These are phyloP conservation scores for Sardinella longiceps DNA, from an alignment of 2,797 vertebrate genomes.

Conservation along the genomic window DNA sequence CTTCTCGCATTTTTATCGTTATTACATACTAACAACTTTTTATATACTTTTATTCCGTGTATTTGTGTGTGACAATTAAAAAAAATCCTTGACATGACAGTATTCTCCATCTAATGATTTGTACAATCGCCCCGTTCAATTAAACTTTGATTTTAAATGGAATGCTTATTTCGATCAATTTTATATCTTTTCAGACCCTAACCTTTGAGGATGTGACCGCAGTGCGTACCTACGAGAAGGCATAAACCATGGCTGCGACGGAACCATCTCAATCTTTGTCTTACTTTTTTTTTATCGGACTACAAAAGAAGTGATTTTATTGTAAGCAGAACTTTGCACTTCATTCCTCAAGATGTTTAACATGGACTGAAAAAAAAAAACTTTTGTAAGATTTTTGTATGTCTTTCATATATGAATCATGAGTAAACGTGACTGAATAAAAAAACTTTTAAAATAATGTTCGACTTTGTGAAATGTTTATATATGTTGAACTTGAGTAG, in stretches of 20 bases:
- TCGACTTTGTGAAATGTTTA: background rate
- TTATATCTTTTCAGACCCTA: slow-evolving; percentile 78
- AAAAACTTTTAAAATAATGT: background rate
- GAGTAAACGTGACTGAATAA: slow-evolving; percentile 57
- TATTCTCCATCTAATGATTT: no score
- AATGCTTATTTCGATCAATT: background rate
- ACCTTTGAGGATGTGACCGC: slow-evolving; percentile 86
- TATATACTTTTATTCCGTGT: no score
- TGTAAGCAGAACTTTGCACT: slow-evolving; percentile 68
- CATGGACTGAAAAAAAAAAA: slow-evolving; percentile 60
- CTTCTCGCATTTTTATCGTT: no score
- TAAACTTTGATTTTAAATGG: background rate
- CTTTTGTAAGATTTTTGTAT: slow-evolving; percentile 61
- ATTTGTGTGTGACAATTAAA: no score
- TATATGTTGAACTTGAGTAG: background rate
- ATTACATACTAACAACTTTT: no score
- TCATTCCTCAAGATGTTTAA: slow-evolving; percentile 56
- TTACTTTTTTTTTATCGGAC: slow-evolving; percentile 58
- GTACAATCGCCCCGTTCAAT: no score
- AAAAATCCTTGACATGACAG: no score
- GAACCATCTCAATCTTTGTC: slow-evolving; percentile 36
- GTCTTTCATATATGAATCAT: slow-evolving; percentile 61
- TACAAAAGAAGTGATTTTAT: slow-evolving; percentile 58
- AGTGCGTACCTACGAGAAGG: slow-evolving; percentile 92
- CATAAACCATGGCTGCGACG: slow-evolving; percentile 67